These are phyloP conservation scores for Rhodinocichla rosea DNA, from an alignment of 2,113 vertebrate genomes.

Conservation along the genomic window DNA sequence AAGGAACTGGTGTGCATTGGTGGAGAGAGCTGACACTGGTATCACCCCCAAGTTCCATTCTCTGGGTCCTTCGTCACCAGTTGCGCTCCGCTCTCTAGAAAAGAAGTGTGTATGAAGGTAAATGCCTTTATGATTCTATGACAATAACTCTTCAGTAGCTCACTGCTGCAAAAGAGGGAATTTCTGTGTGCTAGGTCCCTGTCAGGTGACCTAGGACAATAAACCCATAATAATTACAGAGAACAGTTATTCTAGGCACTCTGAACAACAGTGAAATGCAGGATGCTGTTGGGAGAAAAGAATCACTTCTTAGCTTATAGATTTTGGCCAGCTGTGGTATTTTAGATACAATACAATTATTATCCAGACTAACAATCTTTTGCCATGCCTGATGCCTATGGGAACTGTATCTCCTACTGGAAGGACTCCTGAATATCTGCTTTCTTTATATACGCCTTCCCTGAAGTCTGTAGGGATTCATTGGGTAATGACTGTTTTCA, in stretches of 20 bases:
- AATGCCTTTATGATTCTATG: neutral
- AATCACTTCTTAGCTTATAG: neutral
- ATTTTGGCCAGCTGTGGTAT: neutral
- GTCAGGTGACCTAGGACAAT: neutral
- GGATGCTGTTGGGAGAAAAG: neutral
- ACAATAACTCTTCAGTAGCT: neutral
- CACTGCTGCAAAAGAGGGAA: neutral
- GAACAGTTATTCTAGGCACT: neutral
- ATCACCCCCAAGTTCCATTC: neutral
- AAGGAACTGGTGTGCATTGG: rapidly evolving
- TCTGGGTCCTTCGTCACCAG: neutral
- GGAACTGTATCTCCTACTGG: neutral
- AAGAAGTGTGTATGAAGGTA: neutral
- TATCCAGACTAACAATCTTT: neutral
- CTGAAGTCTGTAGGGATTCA: neutral
- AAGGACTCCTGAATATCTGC: neutral
- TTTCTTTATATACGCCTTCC: neutral
- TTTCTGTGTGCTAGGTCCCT: neutral
- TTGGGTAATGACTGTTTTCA: neutral
- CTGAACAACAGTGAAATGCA: neutral
- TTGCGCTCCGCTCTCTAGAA: neutral
- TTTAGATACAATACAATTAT: neutral
- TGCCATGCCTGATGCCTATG: neutral
- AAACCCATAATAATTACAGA: neutral
- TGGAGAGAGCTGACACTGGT: neutral